A percentile compares a stretch with the other conserved stretches of the same genome.
phyloP scores from a whole-genome alignment of 1,140 invertebrate genomes.

The Elymnias hypermnestra region DNA sequence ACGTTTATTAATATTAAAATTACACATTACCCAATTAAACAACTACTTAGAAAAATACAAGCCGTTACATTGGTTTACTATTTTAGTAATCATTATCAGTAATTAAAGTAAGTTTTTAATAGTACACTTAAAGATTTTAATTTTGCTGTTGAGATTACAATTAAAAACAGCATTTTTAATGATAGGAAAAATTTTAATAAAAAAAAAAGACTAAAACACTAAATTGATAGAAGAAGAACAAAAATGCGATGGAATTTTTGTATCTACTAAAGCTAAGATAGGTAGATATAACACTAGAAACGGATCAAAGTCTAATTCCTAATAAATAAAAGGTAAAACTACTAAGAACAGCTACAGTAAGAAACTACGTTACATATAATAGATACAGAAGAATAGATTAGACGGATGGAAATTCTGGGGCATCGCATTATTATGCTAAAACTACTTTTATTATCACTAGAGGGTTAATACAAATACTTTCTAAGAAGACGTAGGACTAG shows the following conservation, averaged over 20 bases:
- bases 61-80: conserved; percentile 7
- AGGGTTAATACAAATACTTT: conserved; percentile 40
- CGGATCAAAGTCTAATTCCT: conserved; percentile 16
- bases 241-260: not conserved
- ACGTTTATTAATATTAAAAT: conserved; percentile 11
- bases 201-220: too few relatives aligned
- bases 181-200: too few relatives aligned
- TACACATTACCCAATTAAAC: too few relatives aligned
- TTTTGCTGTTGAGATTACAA: too few relatives aligned
- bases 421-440: conserved; percentile 66
- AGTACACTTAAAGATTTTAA: too few relatives aligned
- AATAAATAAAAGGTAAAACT: conserved; percentile 32
- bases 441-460: conserved; percentile 48
- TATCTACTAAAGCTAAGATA: conserved; percentile 12
- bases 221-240: conserved; percentile 1
- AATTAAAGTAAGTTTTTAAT: too few relatives aligned
- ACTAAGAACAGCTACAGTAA: conserved; percentile 53
- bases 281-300: conserved; percentile 17
- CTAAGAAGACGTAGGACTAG: conserved; percentile 39
- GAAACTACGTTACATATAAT: conserved; percentile 64
- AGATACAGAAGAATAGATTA: conserved; percentile 70
- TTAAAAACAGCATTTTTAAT: too few relatives aligned
- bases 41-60: conserved; percentile 26
- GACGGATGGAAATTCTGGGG: conserved; percentile 77
- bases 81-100: conserved; percentile 6